Evolutionary conservation across 2,113 vertebrate species (phyloP), one percentile per base, ranked within the genome.

Genomic region (Sardina pilchardus): DNA sequence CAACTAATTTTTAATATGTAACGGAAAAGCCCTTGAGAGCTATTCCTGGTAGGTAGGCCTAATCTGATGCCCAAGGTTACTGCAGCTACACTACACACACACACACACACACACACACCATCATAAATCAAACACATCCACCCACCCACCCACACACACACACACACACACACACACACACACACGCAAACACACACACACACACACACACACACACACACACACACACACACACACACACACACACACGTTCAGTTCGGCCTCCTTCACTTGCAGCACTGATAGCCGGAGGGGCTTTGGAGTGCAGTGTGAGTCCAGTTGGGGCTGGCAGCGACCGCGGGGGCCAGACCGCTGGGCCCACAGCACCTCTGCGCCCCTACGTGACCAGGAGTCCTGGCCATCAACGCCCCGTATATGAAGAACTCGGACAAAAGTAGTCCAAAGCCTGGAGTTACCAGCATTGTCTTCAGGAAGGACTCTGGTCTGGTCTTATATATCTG

Each of bases 331-430:
- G 53, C 4, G 59, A n/a, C 2, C 6, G 63, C 26, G 8, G 30
- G 63, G 63, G 63, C 63, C 30, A 47, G 39, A 42, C 39, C 2
- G 4, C 39, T 42, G 39, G 39, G 39, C 4, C 4, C 39, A 42
- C 39, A 42, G 39, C 39, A 42, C 0, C 1, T 17, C 48, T 17
- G 10, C 53, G 19, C 16, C 0, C 53, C 53, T 19, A 56, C 81
- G 16, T 53, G 71, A 43, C 81, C 59, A 45, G 19, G 78, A 42
- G 39, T 42, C 39, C 39, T 3, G 39, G 4, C 42, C 34, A 16
- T 6, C 78, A 56, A 81, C 50, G 84, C 75, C 84, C 39, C 48
- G 84, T 12, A 63, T 81, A 53, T 81, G 56, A 86, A 82, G 81
- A 86, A 75, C 4, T 47, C 43, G 12, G 85, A 86, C 19, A 26